These are phyloP conservation scores for Drosophila picticornis DNA, from an alignment of 2,888 invertebrate genomes.

Conservation along the genomic window DNA sequence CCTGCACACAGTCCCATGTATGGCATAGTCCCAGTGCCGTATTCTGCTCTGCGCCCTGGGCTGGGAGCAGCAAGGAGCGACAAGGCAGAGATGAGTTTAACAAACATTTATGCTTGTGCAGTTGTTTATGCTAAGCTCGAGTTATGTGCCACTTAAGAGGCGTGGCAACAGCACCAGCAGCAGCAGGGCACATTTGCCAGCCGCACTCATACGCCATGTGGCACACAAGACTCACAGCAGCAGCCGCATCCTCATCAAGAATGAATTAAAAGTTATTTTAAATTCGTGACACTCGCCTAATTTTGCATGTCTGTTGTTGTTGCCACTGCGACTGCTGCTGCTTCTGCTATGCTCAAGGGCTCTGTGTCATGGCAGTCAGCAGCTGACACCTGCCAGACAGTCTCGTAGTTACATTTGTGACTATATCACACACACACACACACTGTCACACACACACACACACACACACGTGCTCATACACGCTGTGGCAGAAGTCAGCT, in stretches of 20 bases:
- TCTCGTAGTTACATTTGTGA: conserved; percentile 56
- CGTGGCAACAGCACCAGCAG: conserved; percentile 57
- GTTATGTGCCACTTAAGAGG: conserved; percentile 75
- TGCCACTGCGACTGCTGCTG: conserved; percentile 11
- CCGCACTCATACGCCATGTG: conserved; percentile 75
- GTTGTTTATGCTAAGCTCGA: conserved; percentile 79
- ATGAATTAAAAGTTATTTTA: conserved; percentile 83
- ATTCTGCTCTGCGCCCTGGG: conserved; percentile 8
- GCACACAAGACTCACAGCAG: conserved; percentile 31
- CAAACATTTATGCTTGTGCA: conserved; percentile 79
- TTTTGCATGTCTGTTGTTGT: conserved; percentile 63
- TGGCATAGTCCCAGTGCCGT: conserved; percentile 32
- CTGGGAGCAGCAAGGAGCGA: not conserved
- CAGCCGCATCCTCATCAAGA: conserved; percentile 77
- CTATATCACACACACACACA: conserved; percentile 30
- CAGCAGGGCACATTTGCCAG: conserved; percentile 64
- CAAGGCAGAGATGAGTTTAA: conserved; percentile 54
- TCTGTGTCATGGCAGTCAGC: conserved; percentile 60
- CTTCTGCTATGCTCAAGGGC: conserved; percentile 61
- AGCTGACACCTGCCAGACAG: conserved; percentile 72
- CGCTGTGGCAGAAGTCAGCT: conserved; percentile 41
- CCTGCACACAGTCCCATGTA: conserved; percentile 68
- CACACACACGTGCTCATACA: conserved; percentile 6
- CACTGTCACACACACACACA: conserved; percentile 7
- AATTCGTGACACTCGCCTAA: conserved; percentile 82